phyloP scores from a whole-genome alignment of 2,113 vertebrate genomes.

The Rhea americana region DNA sequence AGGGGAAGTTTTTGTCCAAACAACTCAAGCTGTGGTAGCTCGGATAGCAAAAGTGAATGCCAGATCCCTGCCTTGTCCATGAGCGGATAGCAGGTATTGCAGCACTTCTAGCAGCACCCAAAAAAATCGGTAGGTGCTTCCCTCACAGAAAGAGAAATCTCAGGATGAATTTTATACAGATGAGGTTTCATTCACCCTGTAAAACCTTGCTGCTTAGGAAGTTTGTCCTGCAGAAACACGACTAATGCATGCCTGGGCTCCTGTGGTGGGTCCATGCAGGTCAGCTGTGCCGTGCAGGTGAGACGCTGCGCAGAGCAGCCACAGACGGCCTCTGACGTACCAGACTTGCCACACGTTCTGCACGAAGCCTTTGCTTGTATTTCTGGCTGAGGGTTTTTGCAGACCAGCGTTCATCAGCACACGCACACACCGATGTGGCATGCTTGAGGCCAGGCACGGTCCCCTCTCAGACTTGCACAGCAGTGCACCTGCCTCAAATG shows the following conservation, averaged over 20 bases:
- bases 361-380: accelerated
- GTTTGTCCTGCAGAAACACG: not conserved
- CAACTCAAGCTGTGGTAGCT: not conserved
- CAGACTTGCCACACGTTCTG: accelerated
- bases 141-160: not conserved
- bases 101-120: not conserved
- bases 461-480: not conserved
- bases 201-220: not conserved
- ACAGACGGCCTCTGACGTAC: accelerated
- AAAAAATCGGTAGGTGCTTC: not conserved
- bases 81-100: not conserved
- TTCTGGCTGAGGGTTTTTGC: not conserved
- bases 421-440: accelerated
- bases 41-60: accelerated
- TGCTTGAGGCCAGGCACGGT: not conserved
- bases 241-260: accelerated
- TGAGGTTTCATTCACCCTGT: not conserved
- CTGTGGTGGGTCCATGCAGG: accelerated
- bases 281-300: not conserved
- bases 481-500: accelerated
- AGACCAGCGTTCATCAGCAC: accelerated
- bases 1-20: not conserved
- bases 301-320: accelerated
- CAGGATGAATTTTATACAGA: not conserved
- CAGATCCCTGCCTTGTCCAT: accelerated